Evolutionary conservation across 37 sponge, comb jelly and placozoan genomes (phyloP), one percentile per base, ranked within the genome.

Genomic region (Crambe crambe): DNA sequence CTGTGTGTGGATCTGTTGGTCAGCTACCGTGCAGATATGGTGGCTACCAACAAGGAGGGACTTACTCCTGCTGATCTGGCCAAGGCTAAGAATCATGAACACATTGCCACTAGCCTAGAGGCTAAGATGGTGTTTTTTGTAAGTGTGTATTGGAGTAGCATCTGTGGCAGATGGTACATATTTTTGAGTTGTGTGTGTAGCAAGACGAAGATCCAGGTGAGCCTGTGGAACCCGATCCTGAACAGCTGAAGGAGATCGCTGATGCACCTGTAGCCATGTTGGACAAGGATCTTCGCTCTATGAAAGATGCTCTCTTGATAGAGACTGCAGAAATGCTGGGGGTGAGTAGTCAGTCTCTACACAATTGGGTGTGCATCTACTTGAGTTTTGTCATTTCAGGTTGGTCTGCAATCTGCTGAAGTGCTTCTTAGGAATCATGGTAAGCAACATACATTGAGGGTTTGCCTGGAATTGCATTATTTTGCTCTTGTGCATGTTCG

Each of bases 311-410:
- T 0, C 80, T 96, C 30, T 72, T 96, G 39, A 89, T 96, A 60
- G 88, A 96, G 54, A 96, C 96, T 30, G 74, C 93, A 30, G 86
- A 96, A 58, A 40, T 96, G 83, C 80, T 96, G 8, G 94, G 91
- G 56, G 94, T 94, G 42, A 47, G 62, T n/a, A n/a, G n/a, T n/a
- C n/a, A n/a, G n/a, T n/a, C 3, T 21, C 3, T 3, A n/a, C n/a
- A n/a, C n/a, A n/a, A n/a, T n/a, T n/a, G n/a, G n/a, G n/a, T n/a
- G n/a, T n/a, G n/a, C n/a, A n/a, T n/a, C n/a, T n/a, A n/a, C n/a
- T n/a, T n/a, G n/a, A n/a, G n/a, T n/a, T n/a, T 3, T 43, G 18
- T 34, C 6, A 32, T 63, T 71, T 26, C 72, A 95, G 92, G 91
- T 95, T 21, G 78, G 90, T 10, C 77, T 96, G 59, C 90, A 92